phyloP scores from a whole-genome alignment of 2,113 vertebrate species.

The Ancistrus triradiatus region DNA sequence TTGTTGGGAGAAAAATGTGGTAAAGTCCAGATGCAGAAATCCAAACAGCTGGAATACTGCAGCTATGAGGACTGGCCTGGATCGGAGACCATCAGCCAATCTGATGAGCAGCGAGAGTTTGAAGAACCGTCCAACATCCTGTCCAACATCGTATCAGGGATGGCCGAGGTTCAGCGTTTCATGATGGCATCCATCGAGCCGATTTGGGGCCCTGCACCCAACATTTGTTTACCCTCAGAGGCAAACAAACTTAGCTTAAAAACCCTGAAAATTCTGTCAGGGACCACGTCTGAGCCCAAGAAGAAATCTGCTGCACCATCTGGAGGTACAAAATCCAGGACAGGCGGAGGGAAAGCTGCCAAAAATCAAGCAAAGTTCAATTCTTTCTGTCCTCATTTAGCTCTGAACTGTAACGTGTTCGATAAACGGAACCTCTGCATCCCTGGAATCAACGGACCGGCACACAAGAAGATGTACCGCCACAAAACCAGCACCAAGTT shows the following conservation, averaged over 20 bases:
- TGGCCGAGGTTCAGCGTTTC: constrained; percentile 97
- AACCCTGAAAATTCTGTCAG: constrained; percentile 96
- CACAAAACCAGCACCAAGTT: constrained; percentile 98
- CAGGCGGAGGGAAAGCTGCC: constrained; percentile 80
- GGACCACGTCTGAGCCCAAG: constrained; percentile 89
- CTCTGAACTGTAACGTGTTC: constrained; percentile 81
- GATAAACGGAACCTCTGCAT: constrained; percentile 94
- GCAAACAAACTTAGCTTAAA: constrained; percentile 97
- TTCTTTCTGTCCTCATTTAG: constrained; percentile 76
- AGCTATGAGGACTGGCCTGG: constrained; percentile 77
- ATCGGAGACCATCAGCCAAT: constrained; percentile 78
- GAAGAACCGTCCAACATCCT: constrained; percentile 98
- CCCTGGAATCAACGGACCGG: constrained; percentile 86
- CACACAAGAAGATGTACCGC: constrained; percentile 99
- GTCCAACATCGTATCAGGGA: constrained; percentile 98
- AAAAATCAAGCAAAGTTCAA: constrained; percentile 85
- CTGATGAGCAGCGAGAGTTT: constrained; percentile 95
- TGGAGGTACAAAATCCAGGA: constrained; percentile 79
- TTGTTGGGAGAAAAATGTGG: constrained; percentile 74
- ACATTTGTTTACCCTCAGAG: constrained; percentile 84
- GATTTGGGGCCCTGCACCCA: constrained; percentile 86
- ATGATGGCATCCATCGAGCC: constrained; percentile 99
- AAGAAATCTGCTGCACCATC: constrained; percentile 78
- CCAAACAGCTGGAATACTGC: constrained; percentile 53
- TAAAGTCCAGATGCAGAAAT: constrained; percentile 72